Percentiles rank a stretch among this genome's conserved stretches.
Evolutionary conservation across 2,797 vertebrate genomes (phyloP).

Genomic region (Oreortyx pictus): DNA sequence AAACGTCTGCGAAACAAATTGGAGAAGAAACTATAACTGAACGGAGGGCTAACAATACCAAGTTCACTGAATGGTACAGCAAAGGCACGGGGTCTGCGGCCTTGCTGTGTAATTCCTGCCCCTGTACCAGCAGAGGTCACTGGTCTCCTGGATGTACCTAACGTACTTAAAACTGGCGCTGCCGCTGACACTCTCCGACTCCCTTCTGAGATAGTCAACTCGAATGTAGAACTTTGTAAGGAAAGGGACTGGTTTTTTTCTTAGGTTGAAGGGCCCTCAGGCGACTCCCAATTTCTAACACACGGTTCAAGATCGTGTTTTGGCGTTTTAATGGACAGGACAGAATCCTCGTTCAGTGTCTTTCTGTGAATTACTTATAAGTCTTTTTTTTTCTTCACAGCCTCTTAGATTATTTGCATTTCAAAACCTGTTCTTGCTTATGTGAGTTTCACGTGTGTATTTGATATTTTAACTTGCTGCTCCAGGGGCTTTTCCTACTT

Average conservation of each 20-base stretch:
- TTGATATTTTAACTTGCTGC: not conserved
- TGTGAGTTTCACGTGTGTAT: not conserved
- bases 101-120: not conserved
- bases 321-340: not conserved
- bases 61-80: not conserved
- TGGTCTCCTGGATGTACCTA: not conserved
- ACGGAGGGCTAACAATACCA: not conserved
- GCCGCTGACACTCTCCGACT: not conserved
- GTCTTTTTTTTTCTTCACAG: not conserved
- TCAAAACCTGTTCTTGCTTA: not conserved
- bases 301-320: not conserved
- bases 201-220: not conserved
- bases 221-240: not conserved
- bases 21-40: not conserved
- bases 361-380: not conserved
- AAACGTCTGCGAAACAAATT: not conserved
- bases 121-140: conserved; percentile 26
- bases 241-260: not conserved
- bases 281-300: not conserved
- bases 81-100: not conserved
- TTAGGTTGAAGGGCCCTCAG: not conserved
- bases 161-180: not conserved
- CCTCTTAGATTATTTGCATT: no score
- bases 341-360: not conserved
- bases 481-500: not conserved